Evolutionary conservation across 2,888 invertebrate species (phyloP).

Genomic region (Baccha elongata): DNA sequence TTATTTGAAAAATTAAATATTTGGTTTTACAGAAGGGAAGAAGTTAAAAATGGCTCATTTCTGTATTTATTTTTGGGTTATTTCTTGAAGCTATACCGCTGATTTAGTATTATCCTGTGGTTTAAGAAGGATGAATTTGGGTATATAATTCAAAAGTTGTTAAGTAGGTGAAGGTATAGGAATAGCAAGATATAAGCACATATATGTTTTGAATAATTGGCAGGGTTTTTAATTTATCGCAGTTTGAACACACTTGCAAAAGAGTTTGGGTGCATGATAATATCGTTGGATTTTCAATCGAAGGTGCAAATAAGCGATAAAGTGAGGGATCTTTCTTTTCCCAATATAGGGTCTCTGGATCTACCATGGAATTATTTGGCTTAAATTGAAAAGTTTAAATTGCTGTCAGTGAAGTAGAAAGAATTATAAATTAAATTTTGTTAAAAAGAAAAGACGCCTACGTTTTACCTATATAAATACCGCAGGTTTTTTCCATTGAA

Average conservation of each 20-base stretch:
- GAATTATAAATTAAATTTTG: not conserved
- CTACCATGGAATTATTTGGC: not conserved
- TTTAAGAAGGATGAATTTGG: slow-evolving; percentile 23
- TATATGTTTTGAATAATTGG: slow-evolving; percentile 49
- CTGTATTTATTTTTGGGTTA: not conserved
- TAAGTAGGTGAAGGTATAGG: slow-evolving; percentile 1
- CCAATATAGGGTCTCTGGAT: too few relatives aligned
- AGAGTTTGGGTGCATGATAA: slow-evolving; percentile 22
- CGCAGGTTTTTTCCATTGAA: too few relatives aligned
- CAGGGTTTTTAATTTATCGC: slow-evolving; percentile 32
- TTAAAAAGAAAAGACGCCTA: too few relatives aligned
- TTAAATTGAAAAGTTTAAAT: slow-evolving; percentile 13
- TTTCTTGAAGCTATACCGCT: not conserved
- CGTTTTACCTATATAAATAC: too few relatives aligned
- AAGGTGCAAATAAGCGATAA: slow-evolving; percentile 23
- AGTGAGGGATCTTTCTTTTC: too few relatives aligned
- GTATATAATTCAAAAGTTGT: slow-evolving; percentile 50
- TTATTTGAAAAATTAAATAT: slow-evolving; percentile 19
- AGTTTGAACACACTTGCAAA: slow-evolving; percentile 49
- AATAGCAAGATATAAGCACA: slow-evolving; percentile 41
- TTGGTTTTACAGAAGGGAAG: slow-evolving; percentile 37
- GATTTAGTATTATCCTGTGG: slow-evolving; percentile 13
- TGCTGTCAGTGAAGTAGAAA: slow-evolving; percentile 13
- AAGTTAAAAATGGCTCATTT: slow-evolving; percentile 49
- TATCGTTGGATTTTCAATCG: slow-evolving; percentile 12